Base-by-base conservation (phyloP, 2,888 invertebrate genomes). In the Stegana nigrithorax region DNA sequence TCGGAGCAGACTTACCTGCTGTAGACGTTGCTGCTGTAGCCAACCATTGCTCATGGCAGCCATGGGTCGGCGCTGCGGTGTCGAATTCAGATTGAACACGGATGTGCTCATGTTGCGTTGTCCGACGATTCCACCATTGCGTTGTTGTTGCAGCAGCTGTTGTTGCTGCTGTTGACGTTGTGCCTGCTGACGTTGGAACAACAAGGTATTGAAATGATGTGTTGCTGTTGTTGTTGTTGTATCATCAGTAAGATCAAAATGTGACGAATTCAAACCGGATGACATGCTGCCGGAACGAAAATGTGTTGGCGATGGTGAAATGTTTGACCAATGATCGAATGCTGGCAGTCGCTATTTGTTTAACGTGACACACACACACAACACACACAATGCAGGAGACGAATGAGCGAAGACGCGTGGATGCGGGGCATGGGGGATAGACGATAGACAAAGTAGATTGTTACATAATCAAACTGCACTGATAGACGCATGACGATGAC, bases 21-120 rank as follows among this genome's bases (percentile, higher is more conserved):
- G 89, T 86, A 91, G 88, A 12, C 80, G 73, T 42, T 77, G 78
- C 57, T 72, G 78, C 14, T 73, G 70, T 66, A 76, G 60, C 83
- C 84, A 82, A 50, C 68, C 69, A 55, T 68, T 67, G 8, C 45
- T 67, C 21, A 63, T 66, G 1, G 17, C 21, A n/a, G 23, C 23
- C 32, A 32, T 55, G 7, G 36, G 53, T 21, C 53, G 19, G 6
- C 53, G 53, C 12, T 17, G 32, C 21, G 26, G 27, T 27, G 32
- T n/a, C 32, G 81, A 82, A 71, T 88, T 88, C 55, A 89, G 76
- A 79, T 89, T 88, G 70, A 89, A 88, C 32, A 88, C 89, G 3
- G 89, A 89, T 12, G 87, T 82, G 69, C 88, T 89, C 81, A 86
- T 85, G 55, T 69, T 77, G 12, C 80, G 68, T 23, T 62, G 67